These are phyloP conservation scores for Triplophysa siluroides DNA, from an alignment of 2,113 vertebrate species.

Conservation along the genomic window DNA sequence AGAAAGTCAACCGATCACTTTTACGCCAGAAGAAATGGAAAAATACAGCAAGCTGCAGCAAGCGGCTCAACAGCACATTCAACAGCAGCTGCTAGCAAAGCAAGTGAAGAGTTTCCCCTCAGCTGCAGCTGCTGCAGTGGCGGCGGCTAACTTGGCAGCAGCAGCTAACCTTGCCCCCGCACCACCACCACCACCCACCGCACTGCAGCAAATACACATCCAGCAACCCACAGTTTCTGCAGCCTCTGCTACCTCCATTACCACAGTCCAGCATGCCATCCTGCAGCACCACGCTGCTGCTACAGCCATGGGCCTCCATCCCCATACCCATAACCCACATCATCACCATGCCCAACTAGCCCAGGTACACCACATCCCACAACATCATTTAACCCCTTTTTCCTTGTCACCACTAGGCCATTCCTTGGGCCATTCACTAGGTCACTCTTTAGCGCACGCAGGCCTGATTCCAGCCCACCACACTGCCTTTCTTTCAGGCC, in stretches of 20 bases:
- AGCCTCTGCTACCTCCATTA: constrained; percentile 88
- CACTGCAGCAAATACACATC: constrained; percentile 92
- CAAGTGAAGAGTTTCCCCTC: constrained; percentile 93
- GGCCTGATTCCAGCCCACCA: constrained; percentile 90
- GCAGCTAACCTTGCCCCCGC: constrained; percentile 69
- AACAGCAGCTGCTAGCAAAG: constrained; percentile 96
- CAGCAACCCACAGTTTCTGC: constrained; percentile 87
- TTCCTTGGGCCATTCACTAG: constrained; percentile 76
- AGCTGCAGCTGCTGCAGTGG: constrained; percentile 77
- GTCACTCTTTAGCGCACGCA: constrained; percentile 81
- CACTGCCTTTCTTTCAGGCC: constrained; percentile 91
- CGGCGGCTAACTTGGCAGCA: constrained; percentile 68
- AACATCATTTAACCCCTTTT: constrained; percentile 93
- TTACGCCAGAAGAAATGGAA: constrained; percentile 98
- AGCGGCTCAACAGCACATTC: constrained; percentile 96
- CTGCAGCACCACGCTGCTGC: constrained; percentile 93
- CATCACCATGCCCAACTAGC: constrained; percentile 89
- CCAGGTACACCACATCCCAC: constrained; percentile 97
- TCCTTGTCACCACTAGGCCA: constrained; percentile 87
- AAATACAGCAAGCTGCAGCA: constrained; percentile 99
- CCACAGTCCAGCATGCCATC: constrained; percentile 93
- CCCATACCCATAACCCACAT: constrained; percentile 79
- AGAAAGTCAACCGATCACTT: constrained; percentile 97
- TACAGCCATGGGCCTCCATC: constrained; percentile 89
- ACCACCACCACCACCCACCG: constrained; percentile 71